These are phyloP conservation scores for Eucidaris tribuloides DNA, from an alignment of 35 echinoderm and acorn worm genomes.

Conservation along the genomic window DNA sequence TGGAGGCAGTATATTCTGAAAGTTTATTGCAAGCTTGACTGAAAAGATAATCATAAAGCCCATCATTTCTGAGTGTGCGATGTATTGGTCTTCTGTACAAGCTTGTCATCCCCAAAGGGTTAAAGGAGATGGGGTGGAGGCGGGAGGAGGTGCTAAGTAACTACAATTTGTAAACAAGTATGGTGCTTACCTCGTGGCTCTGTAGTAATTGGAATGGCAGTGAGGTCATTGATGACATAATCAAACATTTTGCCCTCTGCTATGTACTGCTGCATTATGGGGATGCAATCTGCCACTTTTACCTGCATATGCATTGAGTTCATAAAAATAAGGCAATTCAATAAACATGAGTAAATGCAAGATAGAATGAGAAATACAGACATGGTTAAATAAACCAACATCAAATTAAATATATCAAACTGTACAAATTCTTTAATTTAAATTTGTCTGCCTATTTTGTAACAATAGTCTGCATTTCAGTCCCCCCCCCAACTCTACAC, in stretches of 20 bases:
- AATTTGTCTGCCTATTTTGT: background rate
- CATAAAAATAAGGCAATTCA: background rate
- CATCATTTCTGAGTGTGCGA: no score
- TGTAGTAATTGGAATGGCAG: slow-evolving; percentile 90
- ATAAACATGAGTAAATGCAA: background rate
- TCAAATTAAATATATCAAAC: background rate
- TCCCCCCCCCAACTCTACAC: no score
- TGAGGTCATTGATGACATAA: slow-evolving; percentile 98
- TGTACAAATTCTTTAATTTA: background rate
- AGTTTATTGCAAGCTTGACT: no score
- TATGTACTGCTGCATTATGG: slow-evolving; percentile 65
- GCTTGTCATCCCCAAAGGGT: no score
- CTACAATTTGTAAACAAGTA: no score
- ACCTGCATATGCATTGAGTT: slow-evolving; percentile 71
- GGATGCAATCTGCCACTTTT: slow-evolving; percentile 90
- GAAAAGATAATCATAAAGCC: no score
- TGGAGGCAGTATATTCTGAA: no score
- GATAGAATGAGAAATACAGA: no score
- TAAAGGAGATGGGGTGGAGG: no score
- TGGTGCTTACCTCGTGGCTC: slow-evolving; percentile 71
- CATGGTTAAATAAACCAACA: no score
- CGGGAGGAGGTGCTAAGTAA: no score
- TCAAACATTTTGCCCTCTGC: slow-evolving; percentile 91
- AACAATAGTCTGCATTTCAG: background rate
- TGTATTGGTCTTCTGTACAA: no score